phyloP scores from a whole-genome alignment of 2,113 vertebrate species.

The Sceloporus undulatus region DNA sequence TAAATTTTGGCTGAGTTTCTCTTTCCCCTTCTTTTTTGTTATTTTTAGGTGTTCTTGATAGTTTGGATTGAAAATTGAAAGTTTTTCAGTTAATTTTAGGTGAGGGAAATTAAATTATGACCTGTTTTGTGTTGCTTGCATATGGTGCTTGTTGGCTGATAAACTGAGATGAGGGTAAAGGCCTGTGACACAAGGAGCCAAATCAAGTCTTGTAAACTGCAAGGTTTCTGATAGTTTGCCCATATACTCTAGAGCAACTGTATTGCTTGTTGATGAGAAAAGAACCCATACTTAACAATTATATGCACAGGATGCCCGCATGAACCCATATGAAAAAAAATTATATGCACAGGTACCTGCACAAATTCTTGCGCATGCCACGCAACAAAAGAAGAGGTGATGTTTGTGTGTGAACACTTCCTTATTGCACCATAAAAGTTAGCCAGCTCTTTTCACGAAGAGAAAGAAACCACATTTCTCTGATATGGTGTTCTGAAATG shows the following conservation, averaged over 20 bases:
- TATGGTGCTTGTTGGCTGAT: neutral
- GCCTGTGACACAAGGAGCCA: neutral
- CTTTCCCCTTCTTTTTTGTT: neutral
- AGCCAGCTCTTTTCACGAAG: too few species aligned
- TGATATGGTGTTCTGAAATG: neutral
- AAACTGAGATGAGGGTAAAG: neutral
- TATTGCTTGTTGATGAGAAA: neutral
- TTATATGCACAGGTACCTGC: too few species aligned
- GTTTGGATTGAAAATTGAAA: neutral
- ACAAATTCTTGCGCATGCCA: too few species aligned
- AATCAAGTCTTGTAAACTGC: neutral
- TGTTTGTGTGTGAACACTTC: too few species aligned
- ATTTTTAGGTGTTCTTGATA: neutral
- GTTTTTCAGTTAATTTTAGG: neutral
- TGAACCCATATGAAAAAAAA: too few species aligned
- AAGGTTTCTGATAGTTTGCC: neutral
- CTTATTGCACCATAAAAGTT: too few species aligned
- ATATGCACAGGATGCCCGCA: too few species aligned
- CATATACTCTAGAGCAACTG: neutral
- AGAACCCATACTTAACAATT: too few species aligned
- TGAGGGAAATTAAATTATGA: neutral
- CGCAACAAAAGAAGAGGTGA: too few species aligned
- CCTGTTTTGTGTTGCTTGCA: neutral
- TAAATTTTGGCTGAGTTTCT: neutral
- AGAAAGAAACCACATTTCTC: too few species aligned